These are phyloP conservation scores for Apostichopus leukothele DNA, from an alignment of 53 echinoderm and acorn worm genomes.

Conservation along the genomic window DNA sequence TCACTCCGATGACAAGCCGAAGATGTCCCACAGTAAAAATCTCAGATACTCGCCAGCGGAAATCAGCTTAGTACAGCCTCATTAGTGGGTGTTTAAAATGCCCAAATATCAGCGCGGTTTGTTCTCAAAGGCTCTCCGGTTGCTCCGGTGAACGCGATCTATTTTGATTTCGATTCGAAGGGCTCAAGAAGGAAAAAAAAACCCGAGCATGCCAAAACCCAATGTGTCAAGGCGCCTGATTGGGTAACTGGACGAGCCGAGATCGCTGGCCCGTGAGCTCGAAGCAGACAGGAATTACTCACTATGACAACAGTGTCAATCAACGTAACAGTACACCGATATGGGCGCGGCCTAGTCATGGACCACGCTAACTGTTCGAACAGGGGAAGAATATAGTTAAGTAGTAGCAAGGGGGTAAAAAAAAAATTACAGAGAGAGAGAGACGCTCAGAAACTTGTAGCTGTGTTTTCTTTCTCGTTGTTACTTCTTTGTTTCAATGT, in stretches of 20 bases:
- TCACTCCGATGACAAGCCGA: conserved; percentile 21
- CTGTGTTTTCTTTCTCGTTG: background rate
- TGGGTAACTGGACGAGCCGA: conserved; percentile 84
- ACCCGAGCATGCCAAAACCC: conserved; percentile 75
- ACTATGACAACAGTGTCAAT: conserved; percentile 93
- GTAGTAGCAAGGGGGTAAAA: background rate
- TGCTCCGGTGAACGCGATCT: conserved; percentile 53
- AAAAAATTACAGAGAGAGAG: background rate
- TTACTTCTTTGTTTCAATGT: conserved; percentile 38
- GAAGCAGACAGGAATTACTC: conserved; percentile 97
- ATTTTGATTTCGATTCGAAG: conserved; percentile 67
- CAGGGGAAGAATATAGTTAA: background rate
- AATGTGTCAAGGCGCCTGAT: conserved; percentile 86
- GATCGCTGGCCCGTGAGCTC: conserved; percentile 95
- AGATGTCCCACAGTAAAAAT: conserved; percentile 36
- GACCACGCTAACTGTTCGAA: conserved; percentile 29
- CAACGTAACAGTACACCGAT: conserved; percentile 94
- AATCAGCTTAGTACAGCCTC: conserved; percentile 40
- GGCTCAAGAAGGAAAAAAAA: conserved; percentile 62
- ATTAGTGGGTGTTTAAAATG: conserved; percentile 54
- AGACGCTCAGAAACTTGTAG: background rate
- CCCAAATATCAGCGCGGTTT: conserved; percentile 51
- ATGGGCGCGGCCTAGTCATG: conserved; percentile 84
- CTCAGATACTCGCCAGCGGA: conserved; percentile 42
- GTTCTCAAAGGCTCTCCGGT: conserved; percentile 48